Conservation (phyloP, 2,888 invertebrate genomes). For the Eilema depressum region DNA sequence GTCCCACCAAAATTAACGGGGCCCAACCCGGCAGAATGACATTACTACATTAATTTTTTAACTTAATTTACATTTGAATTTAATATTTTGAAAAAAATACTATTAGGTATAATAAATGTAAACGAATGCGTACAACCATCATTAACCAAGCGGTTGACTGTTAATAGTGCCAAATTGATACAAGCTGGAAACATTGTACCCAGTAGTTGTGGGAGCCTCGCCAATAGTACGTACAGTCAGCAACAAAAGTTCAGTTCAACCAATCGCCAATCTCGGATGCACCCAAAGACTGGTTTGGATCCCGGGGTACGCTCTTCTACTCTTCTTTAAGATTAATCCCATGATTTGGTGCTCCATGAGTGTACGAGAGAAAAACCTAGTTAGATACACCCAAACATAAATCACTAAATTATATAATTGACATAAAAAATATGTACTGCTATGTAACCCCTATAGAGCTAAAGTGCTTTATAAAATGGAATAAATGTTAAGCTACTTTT, state of each 20-base stretch:
- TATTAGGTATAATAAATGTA: slow-evolving; percentile 31
- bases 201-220: slow-evolving; percentile 44
- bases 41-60: too few relatives aligned
- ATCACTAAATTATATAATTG: too few relatives aligned
- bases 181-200: slow-evolving; percentile 29
- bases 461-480: neutral
- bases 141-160: slow-evolving; percentile 29
- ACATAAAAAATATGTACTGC: too few relatives aligned
- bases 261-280: neutral
- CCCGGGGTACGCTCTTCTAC: too few relatives aligned
- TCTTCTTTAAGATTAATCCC: too few relatives aligned
- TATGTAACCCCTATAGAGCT: neutral
- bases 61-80: too few relatives aligned
- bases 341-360: too few relatives aligned
- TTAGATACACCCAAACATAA: too few relatives aligned
- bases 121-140: slow-evolving; percentile 25
- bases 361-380: too few relatives aligned
- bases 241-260: neutral
- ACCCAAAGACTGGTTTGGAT: neutral
- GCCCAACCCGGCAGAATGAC: too few relatives aligned
- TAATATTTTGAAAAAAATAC: too few relatives aligned
- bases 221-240: slow-evolving; percentile 30
- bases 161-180: slow-evolving; percentile 43
- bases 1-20: too few relatives aligned
- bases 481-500: neutral